phyloP scores from a whole-genome alignment of 37 sponge, comb jelly and placozoan genomes.

The Tethya wilhelma region DNA sequence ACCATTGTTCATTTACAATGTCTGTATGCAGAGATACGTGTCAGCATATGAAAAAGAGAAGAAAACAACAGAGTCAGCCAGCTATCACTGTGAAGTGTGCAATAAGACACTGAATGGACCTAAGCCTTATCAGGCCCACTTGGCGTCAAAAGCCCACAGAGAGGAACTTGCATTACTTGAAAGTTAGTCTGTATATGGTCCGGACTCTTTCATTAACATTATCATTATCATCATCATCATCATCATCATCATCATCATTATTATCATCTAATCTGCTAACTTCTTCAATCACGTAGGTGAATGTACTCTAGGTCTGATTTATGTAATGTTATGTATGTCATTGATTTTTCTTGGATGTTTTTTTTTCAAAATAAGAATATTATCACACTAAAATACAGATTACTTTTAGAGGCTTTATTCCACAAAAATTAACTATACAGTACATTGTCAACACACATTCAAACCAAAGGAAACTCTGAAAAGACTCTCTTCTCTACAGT shows the following conservation, averaged over 20 bases:
- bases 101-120: constrained; percentile 74
- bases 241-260: not conserved
- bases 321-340: too few relatives aligned
- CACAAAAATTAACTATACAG: too few relatives aligned
- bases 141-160: constrained; percentile 68
- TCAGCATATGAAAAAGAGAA: constrained; percentile 4
- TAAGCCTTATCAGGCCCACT: constrained; percentile 73
- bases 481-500: too few relatives aligned
- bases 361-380: too few relatives aligned
- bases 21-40: constrained; percentile 14
- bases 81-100: constrained; percentile 73
- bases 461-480: too few relatives aligned
- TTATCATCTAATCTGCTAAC: not conserved
- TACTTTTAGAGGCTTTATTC: too few relatives aligned
- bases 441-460: too few relatives aligned
- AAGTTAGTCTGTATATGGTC: not conserved
- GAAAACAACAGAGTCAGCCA: not conserved
- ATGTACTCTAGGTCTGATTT: too few relatives aligned
- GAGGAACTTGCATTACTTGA: constrained; percentile 61
- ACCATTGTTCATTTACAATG: too few relatives aligned
- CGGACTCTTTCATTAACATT: not conserved
- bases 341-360: too few relatives aligned
- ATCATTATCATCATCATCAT: not conserved
- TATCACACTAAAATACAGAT: too few relatives aligned
- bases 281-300: too few relatives aligned